A percentile compares a stretch with the other conserved stretches of the same genome.
Conservation (phyloP, 2,888 invertebrate genomes). For the Hydropsyche betteni region DNA sequence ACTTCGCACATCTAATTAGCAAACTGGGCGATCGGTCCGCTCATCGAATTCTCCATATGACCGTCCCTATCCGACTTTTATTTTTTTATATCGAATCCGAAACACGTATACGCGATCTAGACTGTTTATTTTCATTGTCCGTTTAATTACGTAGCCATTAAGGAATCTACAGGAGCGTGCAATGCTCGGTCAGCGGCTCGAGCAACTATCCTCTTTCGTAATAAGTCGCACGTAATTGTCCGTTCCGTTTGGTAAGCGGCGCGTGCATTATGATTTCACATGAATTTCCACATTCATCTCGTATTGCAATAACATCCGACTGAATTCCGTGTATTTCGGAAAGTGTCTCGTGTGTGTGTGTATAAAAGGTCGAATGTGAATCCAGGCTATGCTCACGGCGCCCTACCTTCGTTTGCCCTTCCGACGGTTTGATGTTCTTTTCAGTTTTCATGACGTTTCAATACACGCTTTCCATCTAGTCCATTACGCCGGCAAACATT, state of each 20-base stretch:
- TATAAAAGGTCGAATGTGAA: too few relatives aligned
- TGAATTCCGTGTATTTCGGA: too few relatives aligned
- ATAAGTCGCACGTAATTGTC: slow-evolving; percentile 32
- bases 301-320: not conserved
- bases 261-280: slow-evolving; percentile 49
- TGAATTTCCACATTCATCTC: slow-evolving; percentile 35
- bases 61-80: too few relatives aligned
- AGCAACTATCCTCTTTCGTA: not conserved
- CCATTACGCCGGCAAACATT: slow-evolving; percentile 29
- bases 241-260: slow-evolving; percentile 49
- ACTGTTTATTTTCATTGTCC: slow-evolving; percentile 9
- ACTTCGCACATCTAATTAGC: too few relatives aligned
- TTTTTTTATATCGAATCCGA: too few relatives aligned
- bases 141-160: slow-evolving; percentile 34
- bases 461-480: slow-evolving; percentile 24
- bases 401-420: slow-evolving; percentile 18
- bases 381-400: not conserved
- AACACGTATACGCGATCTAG: too few relatives aligned
- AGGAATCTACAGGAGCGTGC: slow-evolving; percentile 29
- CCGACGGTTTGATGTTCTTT: not conserved
- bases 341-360: too few relatives aligned
- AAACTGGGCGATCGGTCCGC: too few relatives aligned
- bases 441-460: not conserved
- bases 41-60: too few relatives aligned
- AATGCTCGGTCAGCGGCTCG: slow-evolving; percentile 34